Percentiles rank a stretch among this genome's conserved stretches.
phyloP scores from a whole-genome alignment of 2,113 vertebrate genomes.

The Alethe castanea region DNA sequence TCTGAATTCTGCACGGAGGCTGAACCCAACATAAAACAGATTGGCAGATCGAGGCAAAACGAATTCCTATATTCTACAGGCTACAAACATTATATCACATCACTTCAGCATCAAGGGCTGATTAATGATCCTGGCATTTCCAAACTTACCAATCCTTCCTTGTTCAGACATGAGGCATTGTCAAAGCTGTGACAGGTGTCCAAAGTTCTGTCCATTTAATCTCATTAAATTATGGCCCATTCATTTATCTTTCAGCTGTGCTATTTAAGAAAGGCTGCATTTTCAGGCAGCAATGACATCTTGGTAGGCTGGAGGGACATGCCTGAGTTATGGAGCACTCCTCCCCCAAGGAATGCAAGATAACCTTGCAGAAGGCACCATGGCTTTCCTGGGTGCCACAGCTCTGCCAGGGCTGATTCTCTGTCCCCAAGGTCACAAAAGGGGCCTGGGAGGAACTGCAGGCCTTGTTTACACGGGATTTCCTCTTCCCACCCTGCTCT shows the following conservation, averaged over 20 bases:
- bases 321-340: not conserved
- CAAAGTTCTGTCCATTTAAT: not conserved
- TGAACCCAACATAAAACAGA: not conserved
- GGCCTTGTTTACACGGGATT: not conserved
- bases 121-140: slow-evolving; percentile 69
- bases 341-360: not conserved
- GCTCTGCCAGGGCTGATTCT: not conserved
- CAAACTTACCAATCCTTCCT: slow-evolving; percentile 24
- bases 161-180: slow-evolving; percentile 32
- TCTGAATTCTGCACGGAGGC: not conserved
- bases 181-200: slow-evolving; percentile 53
- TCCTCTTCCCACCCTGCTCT: not conserved
- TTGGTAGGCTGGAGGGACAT: not conserved
- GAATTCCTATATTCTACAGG: slow-evolving; percentile 43
- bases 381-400: not conserved
- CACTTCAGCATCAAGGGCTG: not conserved
- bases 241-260: slow-evolving; percentile 22
- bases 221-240: slow-evolving; percentile 1
- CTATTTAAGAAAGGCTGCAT: slow-evolving; percentile 22
- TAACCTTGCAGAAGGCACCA: not conserved
- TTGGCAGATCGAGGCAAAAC: not conserved
- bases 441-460: not conserved
- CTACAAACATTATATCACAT: slow-evolving; percentile 35
- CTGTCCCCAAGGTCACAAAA: not conserved
- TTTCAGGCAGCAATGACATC: not conserved